Evolutionary conservation across 2,113 vertebrate genomes (phyloP).

Genomic region (Perccottus glenii): DNA sequence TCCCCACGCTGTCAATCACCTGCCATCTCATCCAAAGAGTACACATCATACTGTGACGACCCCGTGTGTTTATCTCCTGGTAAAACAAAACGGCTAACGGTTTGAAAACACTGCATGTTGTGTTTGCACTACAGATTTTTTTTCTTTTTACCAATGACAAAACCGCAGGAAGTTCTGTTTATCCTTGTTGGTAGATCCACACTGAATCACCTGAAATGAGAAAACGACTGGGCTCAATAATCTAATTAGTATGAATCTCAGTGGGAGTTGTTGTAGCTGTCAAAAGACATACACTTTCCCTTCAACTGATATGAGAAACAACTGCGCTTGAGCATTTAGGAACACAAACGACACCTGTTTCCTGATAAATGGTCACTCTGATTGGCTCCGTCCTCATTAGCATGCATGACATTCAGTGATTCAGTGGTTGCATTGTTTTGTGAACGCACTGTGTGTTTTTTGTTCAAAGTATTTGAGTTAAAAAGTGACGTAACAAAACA

Average conservation of each 20-base stretch:
- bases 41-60: slow-evolving; percentile 78
- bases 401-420: neutral
- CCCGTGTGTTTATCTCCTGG: slow-evolving; percentile 74
- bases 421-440: neutral
- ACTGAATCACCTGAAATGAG: slow-evolving; percentile 15
- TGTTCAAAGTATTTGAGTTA: neutral
- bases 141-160: neutral
- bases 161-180: slow-evolving; percentile 1
- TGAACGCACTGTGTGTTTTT: neutral
- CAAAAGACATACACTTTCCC: neutral
- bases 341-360: slow-evolving; percentile 8
- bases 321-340: slow-evolving; percentile 8
- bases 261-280: neutral
- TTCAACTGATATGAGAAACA: neutral
- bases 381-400: neutral
- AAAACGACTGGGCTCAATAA: slow-evolving; percentile 4
- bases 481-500: neutral
- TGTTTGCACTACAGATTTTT: neutral
- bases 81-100: slow-evolving; percentile 50
- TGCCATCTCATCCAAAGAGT: slow-evolving; percentile 76
- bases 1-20: slow-evolving; percentile 69
- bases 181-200: slow-evolving; percentile 21
- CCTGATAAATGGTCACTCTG: neutral
- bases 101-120: slow-evolving; percentile 28
- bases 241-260: slow-evolving; percentile 3